A percentile compares a stretch with the other conserved stretches of the same genome.
Evolutionary conservation across 2,797 vertebrate species (phyloP).

Genomic region (Molossus alvarezi): DNA sequence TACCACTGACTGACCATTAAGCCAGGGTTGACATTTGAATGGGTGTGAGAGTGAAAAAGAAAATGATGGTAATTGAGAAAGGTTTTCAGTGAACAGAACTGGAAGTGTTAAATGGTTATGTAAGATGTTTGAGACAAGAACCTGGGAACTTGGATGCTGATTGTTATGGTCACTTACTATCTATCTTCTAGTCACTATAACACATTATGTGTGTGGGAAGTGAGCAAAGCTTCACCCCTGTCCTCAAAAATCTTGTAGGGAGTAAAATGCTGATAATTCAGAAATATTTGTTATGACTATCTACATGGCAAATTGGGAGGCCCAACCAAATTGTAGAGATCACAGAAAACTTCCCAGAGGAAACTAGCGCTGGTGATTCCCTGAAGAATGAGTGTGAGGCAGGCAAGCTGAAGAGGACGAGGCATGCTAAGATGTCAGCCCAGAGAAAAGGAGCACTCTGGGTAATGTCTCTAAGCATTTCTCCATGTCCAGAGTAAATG

Average conservation of each 20-base stretch:
- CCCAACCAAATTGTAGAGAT: background rate
- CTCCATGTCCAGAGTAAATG: background rate
- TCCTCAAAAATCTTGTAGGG: background rate
- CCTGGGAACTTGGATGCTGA: background rate
- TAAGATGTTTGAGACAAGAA: background rate
- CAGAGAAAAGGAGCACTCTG: background rate
- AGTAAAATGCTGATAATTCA: background rate
- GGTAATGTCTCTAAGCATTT: background rate
- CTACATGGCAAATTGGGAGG: background rate
- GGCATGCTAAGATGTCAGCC: background rate
- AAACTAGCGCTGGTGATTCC: background rate
- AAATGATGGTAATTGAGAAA: background rate
- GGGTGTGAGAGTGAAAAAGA: background rate
- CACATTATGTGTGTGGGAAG: background rate
- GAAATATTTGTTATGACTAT: slow-evolving; percentile 17
- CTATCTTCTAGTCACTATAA: background rate
- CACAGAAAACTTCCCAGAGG: background rate
- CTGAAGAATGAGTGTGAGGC: background rate
- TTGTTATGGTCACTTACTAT: background rate
- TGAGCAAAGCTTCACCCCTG: background rate
- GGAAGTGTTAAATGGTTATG: background rate
- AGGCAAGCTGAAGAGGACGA: background rate
- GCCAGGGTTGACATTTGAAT: background rate
- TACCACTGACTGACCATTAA: background rate
- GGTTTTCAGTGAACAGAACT: background rate